Conservation (phyloP, 2,113 vertebrate genomes). For the Archilochus colubris region DNA sequence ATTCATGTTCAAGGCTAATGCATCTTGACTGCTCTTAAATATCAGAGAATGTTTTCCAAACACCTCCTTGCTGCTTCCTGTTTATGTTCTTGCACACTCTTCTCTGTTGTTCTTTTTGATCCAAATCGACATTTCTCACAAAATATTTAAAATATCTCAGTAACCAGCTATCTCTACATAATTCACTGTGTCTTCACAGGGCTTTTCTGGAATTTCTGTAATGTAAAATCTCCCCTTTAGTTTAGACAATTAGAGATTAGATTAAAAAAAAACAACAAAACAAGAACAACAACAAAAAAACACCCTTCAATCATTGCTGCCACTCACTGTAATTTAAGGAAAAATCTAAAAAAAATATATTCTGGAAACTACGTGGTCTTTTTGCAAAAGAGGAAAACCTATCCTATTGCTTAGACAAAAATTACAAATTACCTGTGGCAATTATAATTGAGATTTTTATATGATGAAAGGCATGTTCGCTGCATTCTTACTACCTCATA, state of each 20-base stretch:
- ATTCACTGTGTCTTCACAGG: background rate
- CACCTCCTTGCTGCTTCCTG: background rate
- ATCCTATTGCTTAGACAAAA: slow-evolving; percentile 76
- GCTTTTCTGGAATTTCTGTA: background rate
- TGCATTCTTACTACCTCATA: slow-evolving; percentile 74
- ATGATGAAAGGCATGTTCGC: slow-evolving; percentile 73
- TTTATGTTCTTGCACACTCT: background rate
- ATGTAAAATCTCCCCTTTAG: background rate
- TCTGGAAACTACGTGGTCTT: slow-evolving; percentile 43
- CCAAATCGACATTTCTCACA: background rate
- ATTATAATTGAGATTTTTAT: slow-evolving; percentile 83
- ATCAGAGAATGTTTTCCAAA: background rate
- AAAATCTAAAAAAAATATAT: background rate
- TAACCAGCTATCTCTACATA: background rate
- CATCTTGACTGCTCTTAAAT: background rate
- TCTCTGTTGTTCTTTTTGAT: background rate
- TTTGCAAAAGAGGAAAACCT: slow-evolving; percentile 56
- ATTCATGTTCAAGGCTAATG: background rate
- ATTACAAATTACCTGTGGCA: slow-evolving; percentile 79
- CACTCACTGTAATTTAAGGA: slow-evolving; percentile 8
- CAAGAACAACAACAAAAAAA: too few relatives aligned
- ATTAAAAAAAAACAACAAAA: too few relatives aligned
- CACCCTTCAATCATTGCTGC: background rate
- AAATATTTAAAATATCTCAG: background rate
- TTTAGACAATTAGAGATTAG: background rate